A percentile compares a stretch with the other conserved stretches of the same genome.
Conservation (phyloP, 53 echinoderm and acorn worm genomes). For the Zoroaster sp. region DNA sequence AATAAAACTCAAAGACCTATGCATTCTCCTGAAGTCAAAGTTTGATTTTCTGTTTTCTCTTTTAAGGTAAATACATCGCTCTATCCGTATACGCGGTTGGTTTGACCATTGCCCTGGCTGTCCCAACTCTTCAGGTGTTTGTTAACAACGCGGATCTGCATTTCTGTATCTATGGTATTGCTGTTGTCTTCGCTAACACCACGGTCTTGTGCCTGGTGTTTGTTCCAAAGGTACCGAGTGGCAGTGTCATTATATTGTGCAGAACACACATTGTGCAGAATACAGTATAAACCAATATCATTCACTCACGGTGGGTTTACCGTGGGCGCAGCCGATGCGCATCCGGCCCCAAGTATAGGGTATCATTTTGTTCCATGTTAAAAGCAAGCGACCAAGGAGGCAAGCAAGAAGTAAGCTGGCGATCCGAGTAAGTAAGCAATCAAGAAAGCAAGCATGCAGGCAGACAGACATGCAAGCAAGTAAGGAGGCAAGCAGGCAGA, state of each 20-base stretch:
- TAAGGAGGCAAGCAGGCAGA: too few relatives aligned
- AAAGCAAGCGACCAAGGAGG: too few relatives aligned
- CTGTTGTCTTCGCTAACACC: slow-evolving; percentile 56
- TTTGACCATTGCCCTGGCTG: slow-evolving; percentile 50
- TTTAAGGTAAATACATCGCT: not conserved
- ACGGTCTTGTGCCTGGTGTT: slow-evolving; percentile 61
- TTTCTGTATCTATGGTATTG: slow-evolving; percentile 53
- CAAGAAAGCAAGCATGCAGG: too few relatives aligned
- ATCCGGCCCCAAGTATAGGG: too few relatives aligned
- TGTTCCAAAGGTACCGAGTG: slow-evolving; percentile 62
- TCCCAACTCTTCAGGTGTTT: slow-evolving; percentile 55
- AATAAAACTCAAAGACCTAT: too few relatives aligned
- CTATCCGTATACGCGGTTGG: not conserved
- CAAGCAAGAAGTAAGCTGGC: too few relatives aligned
- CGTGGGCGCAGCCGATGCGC: too few relatives aligned
- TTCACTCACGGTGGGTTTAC: not conserved
- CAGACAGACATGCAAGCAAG: too few relatives aligned
- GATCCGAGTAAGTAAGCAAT: too few relatives aligned
- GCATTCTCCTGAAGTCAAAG: not conserved
- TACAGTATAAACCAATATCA: not conserved
- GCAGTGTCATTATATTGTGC: too few relatives aligned
- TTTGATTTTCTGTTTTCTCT: not conserved
- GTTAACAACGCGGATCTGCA: slow-evolving; percentile 40
- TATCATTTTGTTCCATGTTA: not conserved
- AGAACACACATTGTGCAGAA: not conserved